Base-by-base conservation (phyloP, 2,888 invertebrate species). In the Fragum whitleyi region DNA sequence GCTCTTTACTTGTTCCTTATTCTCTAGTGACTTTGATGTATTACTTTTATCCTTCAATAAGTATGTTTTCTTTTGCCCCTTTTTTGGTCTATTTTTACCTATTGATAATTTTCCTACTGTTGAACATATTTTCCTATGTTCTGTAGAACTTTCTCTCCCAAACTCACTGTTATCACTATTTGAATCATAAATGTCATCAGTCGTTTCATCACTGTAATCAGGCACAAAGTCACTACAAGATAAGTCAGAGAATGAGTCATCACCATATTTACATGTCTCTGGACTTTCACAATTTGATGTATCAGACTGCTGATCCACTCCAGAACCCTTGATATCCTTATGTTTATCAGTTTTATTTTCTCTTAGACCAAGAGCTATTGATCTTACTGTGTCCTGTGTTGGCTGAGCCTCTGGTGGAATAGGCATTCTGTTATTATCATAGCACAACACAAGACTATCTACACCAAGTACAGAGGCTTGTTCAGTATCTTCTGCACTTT, bases 151-250 rank as follows among this genome's bases (percentile, higher is more conserved):
- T 14, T 6, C 32, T 14, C 61, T n/a, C 19, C 19, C 5, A 36
- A 36, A 36, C 32, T 32, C 29, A 61, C 32, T 29, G 16, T 32
- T 32, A 19, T n/a, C 29, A 32, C 19, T 29, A 7, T 65, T 62
- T 29, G 65, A 62, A 29, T 32, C 32, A 74, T 74, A 74, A 47
- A 51, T 62, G 11, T 29, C 51, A 65, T 74, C 74, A 6, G 19
- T 42, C 9, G 39, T 16, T 2, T 65, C 65, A 65, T 65, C 65
- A 21, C 28, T 21, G 39, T 62, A 51, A 28, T 26, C 26, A 36
- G 26, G 7, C 2, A 36, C 23, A 23, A 29, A 32, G 36, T 42
- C 28, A 65, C 47, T 14, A 51, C 59, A 23, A 62, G 29, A 36
- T 21, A 65, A 39, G 42, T 65, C 65, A 42, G 42, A 42, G 36